These are phyloP conservation scores for Thrips palmi DNA, from an alignment of 1,140 invertebrate species.

Conservation along the genomic window DNA sequence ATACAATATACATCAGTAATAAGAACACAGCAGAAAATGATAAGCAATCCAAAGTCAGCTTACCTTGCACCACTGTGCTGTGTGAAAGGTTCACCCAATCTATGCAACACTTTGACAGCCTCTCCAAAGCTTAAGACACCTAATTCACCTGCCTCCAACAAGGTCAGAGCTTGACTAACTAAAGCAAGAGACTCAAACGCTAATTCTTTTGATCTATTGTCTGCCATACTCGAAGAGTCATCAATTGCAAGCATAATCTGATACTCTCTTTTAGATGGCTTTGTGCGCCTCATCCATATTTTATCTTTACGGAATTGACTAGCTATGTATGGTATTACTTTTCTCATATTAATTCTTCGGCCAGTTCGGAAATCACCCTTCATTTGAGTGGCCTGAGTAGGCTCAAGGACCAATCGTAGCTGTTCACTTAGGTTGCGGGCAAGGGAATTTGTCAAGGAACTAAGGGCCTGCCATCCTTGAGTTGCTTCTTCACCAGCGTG, in stretches of 20 bases:
- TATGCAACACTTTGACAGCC: slow-evolving; percentile 60
- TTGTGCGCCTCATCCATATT: slow-evolving; percentile 93
- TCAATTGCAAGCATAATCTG: slow-evolving; percentile 94
- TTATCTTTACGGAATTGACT: slow-evolving; percentile 98
- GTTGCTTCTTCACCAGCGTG: slow-evolving; percentile 29
- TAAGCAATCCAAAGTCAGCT: slow-evolving; percentile 9
- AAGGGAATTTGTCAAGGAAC: slow-evolving; percentile 38
- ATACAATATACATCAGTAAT: too few species aligned
- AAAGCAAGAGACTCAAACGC: slow-evolving; percentile 89
- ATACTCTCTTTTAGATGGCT: slow-evolving; percentile 90
- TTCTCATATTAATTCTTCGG: slow-evolving; percentile 94
- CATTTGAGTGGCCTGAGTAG: slow-evolving; percentile 76
- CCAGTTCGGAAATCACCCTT: slow-evolving; percentile 94
- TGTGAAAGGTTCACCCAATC: slow-evolving; percentile 68
- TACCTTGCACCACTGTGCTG: slow-evolving; percentile 57
- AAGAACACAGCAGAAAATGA: background rate
- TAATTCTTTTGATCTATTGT: slow-evolving; percentile 76
- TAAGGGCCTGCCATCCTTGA: slow-evolving; percentile 33
- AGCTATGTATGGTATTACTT: slow-evolving; percentile 93
- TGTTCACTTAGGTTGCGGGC: slow-evolving; percentile 88
- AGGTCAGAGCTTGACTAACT: slow-evolving; percentile 75
- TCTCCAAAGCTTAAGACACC: slow-evolving; percentile 88
- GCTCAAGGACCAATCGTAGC: slow-evolving; percentile 82
- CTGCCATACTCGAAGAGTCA: slow-evolving; percentile 86
- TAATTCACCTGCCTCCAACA: slow-evolving; percentile 86